phyloP scores from a whole-genome alignment of 2,797 vertebrate genomes.

The Bovichtus variegatus region DNA sequence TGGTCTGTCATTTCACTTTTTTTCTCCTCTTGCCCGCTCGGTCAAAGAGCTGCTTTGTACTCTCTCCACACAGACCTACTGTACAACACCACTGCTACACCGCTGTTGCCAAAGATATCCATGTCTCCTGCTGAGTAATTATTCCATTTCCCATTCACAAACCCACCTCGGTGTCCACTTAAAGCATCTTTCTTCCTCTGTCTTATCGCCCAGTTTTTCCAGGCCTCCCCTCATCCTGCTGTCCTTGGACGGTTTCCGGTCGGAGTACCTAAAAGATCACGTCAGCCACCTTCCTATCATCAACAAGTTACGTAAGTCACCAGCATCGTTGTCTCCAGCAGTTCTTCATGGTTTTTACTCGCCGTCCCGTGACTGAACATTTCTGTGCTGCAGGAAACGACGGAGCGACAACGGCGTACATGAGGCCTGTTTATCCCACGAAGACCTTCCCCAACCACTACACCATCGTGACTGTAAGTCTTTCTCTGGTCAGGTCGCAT shows the following conservation, averaged over 20 bases:
- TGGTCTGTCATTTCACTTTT: conserved; percentile 12
- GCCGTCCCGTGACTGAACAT: conserved; percentile 5
- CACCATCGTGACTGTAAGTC: conserved; percentile 95
- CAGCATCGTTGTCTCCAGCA: not conserved
- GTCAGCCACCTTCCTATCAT: conserved; percentile 89
- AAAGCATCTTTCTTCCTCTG: conserved; percentile 11
- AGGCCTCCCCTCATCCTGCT: conserved; percentile 91
- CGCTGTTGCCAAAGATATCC: conserved; percentile 36
- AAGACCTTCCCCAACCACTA: conserved; percentile 99
- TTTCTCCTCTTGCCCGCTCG: not conserved
- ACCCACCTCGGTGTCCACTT: not conserved
- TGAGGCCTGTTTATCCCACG: conserved; percentile 95
- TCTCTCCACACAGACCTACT: conserved; percentile 20
- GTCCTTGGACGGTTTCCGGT: conserved; percentile 97
- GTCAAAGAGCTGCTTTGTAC: conserved; percentile 61
- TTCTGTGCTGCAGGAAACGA: conserved; percentile 83
- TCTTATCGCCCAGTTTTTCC: conserved; percentile 86
- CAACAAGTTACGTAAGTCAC: conserved; percentile 92
- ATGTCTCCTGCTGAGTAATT: conserved; percentile 10
- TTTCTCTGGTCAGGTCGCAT: not conserved
- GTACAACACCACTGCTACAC: conserved; percentile 9
- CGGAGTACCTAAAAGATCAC: conserved; percentile 91
- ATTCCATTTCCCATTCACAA: conserved; percentile 16
- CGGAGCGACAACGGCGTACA: conserved; percentile 88
- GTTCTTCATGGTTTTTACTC: not conserved